phyloP scores from a whole-genome alignment of 2,888 invertebrate species.

The Stenotaenia linearis region DNA sequence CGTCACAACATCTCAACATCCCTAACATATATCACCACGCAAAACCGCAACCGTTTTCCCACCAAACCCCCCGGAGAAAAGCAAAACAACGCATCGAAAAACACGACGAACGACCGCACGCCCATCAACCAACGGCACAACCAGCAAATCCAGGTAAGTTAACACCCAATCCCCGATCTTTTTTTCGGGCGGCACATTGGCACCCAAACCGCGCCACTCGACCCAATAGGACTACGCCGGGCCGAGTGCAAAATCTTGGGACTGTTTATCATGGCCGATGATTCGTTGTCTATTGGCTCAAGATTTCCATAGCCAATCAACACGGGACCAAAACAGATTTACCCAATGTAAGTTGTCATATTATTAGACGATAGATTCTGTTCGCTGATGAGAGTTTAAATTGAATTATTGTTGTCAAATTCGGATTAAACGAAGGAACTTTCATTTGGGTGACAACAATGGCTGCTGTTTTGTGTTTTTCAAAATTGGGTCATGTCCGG shows the following conservation, averaged over 20 bases:
- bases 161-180: background rate
- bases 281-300: slow-evolving; percentile 77
- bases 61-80: background rate
- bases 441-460: too few species aligned
- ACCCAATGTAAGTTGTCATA: slow-evolving; percentile 70
- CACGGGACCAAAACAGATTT: slow-evolving; percentile 59
- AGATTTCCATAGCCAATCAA: slow-evolving; percentile 69
- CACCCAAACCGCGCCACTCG: background rate
- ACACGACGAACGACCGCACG: too few species aligned
- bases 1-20: background rate
- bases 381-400: slow-evolving; percentile 35
- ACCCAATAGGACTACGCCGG: background rate
- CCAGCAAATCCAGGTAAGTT: background rate
- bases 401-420: background rate
- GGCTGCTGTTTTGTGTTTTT: background rate
- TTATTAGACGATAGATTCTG: slow-evolving; percentile 51
- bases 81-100: background rate
- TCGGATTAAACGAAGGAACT: background rate
- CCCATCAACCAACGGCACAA: too few species aligned
- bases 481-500: background rate
- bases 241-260: background rate
- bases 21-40: background rate
- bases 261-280: slow-evolving; percentile 36
- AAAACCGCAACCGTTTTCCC: background rate
- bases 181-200: background rate